These are phyloP conservation scores for Ctenochaetus hawaiiensis DNA, from an alignment of 2,797 vertebrate species.

Conservation along the genomic window DNA sequence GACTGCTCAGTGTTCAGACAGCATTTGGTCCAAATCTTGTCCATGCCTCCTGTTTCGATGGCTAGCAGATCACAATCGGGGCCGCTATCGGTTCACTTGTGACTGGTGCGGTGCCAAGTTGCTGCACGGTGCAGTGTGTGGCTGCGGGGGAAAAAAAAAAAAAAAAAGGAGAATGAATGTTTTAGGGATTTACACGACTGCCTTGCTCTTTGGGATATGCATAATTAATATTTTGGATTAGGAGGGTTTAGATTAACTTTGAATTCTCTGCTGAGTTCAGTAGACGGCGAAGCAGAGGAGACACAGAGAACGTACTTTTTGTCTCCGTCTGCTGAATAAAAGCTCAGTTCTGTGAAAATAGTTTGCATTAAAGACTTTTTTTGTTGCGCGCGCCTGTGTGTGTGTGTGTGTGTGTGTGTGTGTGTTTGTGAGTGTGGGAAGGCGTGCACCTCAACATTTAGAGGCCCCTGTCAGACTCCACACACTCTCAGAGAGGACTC, in stretches of 20 bases:
- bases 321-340: conserved; percentile 36
- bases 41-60: conserved; percentile 75
- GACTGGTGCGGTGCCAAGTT: conserved; percentile 67
- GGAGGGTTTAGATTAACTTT: conserved; percentile 78
- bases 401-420: neutral
- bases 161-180: conserved; percentile 60
- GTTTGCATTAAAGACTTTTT: conserved; percentile 30
- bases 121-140: conserved; percentile 36
- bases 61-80: conserved; percentile 66
- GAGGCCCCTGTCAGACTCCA: conserved; percentile 75
- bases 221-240: conserved; percentile 82
- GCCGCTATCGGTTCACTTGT: conserved; percentile 54
- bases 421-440: conserved; percentile 55
- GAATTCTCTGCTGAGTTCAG: conserved; percentile 68
- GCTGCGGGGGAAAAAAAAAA: conserved; percentile 9
- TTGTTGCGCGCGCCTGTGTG: conserved; percentile 24
- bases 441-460: conserved; percentile 63
- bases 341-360: conserved; percentile 10
- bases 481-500: conserved; percentile 70
- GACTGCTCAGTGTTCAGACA: conserved; percentile 79
- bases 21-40: conserved; percentile 75
- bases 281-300: conserved; percentile 42
- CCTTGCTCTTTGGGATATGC: conserved; percentile 77
- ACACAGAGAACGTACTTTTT: conserved; percentile 35
- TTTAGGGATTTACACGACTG: conserved; percentile 73